Percentiles rank a stretch among this genome's conserved stretches.
Evolutionary conservation across 2,113 vertebrate species (phyloP).

Genomic region (Cygnus atratus): DNA sequence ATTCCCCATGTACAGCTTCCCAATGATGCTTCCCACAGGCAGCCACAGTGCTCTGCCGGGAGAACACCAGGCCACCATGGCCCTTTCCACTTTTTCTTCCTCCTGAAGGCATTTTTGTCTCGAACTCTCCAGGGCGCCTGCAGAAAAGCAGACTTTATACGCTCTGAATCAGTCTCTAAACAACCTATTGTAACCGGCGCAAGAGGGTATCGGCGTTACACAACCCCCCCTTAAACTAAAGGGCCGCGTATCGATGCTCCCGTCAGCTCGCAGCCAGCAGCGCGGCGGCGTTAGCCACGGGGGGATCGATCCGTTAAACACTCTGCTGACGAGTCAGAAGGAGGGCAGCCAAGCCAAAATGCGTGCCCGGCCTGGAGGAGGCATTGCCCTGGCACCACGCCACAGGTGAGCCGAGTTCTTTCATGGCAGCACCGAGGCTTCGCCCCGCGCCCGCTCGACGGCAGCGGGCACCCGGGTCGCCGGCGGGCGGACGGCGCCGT

Average conservation of each 20-base stretch:
- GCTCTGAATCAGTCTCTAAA: background rate
- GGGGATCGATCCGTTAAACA: background rate
- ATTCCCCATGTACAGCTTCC: rapidly evolving
- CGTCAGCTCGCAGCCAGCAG: background rate
- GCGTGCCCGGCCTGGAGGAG: background rate
- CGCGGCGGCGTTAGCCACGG: background rate
- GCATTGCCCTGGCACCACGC: too few species aligned
- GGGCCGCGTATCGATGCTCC: rapidly evolving
- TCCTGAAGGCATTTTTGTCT: background rate
- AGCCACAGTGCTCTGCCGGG: background rate
- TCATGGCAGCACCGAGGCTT: too few species aligned
- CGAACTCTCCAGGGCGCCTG: background rate
- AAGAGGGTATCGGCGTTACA: background rate
- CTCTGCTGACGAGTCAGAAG: background rate
- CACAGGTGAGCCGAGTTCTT: too few species aligned
- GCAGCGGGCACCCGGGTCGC: too few species aligned
- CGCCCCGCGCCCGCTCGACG: too few species aligned
- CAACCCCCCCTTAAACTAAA: background rate
- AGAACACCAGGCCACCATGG: rapidly evolving
- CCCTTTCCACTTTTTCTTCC: background rate
- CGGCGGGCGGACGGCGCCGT: too few species aligned
- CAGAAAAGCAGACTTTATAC: background rate
- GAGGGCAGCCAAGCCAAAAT: background rate
- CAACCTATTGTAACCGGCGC: rapidly evolving
- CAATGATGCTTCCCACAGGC: rapidly evolving